These are phyloP conservation scores for Forpus xanthops DNA, from an alignment of 2,797 vertebrate genomes.

Conservation along the genomic window DNA sequence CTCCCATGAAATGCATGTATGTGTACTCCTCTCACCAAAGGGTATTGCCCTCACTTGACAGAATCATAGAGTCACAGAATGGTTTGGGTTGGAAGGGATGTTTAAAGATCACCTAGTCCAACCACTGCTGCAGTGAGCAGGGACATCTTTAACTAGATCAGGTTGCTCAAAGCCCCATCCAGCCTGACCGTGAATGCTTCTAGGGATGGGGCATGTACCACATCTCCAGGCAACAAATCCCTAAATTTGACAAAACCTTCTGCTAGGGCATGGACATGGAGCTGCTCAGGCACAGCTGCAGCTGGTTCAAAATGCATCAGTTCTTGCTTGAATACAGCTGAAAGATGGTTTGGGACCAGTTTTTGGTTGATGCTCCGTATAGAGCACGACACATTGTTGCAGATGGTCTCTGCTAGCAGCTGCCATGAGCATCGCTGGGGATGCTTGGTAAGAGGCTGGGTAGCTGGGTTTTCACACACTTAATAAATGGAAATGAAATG, in stretches of 20 bases:
- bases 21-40: background rate
- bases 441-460: background rate
- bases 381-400: rapidly evolving
- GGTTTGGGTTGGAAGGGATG: background rate
- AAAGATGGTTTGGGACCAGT: background rate
- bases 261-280: background rate
- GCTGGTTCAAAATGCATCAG: background rate
- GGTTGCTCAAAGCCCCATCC: rapidly evolving
- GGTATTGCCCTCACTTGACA: background rate
- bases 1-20: background rate
- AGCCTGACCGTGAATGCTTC: rapidly evolving
- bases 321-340: background rate
- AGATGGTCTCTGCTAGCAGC: background rate
- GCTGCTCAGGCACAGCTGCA: background rate
- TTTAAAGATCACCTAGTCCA: rapidly evolving
- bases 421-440: background rate
- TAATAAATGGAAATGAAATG: background rate
- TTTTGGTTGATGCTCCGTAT: background rate
- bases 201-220: background rate
- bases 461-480: background rate
- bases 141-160: rapidly evolving
- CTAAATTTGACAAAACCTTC: background rate
- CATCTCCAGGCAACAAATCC: background rate
- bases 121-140: background rate
- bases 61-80: background rate